phyloP scores from a whole-genome alignment of 1,140 invertebrate genomes.

The Drosophila parvula region DNA sequence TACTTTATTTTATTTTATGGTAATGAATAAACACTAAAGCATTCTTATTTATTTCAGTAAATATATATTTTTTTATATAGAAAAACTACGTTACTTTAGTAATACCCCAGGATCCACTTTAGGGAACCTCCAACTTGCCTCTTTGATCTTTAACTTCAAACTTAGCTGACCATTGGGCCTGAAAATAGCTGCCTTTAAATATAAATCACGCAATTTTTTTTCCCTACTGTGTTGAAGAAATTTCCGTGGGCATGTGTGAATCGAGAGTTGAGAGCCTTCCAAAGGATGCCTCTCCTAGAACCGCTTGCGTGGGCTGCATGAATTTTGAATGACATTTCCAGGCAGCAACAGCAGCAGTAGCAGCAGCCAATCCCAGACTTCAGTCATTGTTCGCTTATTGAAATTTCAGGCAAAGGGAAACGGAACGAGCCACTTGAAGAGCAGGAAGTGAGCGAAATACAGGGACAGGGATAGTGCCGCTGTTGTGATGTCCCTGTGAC shows the following conservation, averaged over 20 bases:
- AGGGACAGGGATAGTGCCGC: constrained; percentile 36
- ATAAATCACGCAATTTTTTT: constrained; percentile 16
- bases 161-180: neutral
- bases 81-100: no score
- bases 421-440: constrained; percentile 69
- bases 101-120: no score
- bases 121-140: no score
- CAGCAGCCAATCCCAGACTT: constrained; percentile 37
- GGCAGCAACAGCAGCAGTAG: constrained; percentile 37
- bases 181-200: constrained; percentile 9
- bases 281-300: constrained; percentile 37
- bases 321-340: constrained; percentile 74
- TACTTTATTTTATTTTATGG: no score
- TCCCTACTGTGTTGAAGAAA: constrained; percentile 12
- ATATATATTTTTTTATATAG: no score
- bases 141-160: neutral
- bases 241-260: constrained; percentile 63
- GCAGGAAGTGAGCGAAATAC: constrained; percentile 59
- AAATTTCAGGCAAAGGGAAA: constrained; percentile 41
- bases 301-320: constrained; percentile 66
- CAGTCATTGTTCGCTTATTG: constrained; percentile 39
- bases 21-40: no score
- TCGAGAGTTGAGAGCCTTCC: constrained; percentile 10
- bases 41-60: no score
- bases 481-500: constrained; percentile 50